These are phyloP conservation scores for Micropoecilia bifurca DNA, from an alignment of 2,797 vertebrate genomes.

Conservation along the genomic window DNA sequence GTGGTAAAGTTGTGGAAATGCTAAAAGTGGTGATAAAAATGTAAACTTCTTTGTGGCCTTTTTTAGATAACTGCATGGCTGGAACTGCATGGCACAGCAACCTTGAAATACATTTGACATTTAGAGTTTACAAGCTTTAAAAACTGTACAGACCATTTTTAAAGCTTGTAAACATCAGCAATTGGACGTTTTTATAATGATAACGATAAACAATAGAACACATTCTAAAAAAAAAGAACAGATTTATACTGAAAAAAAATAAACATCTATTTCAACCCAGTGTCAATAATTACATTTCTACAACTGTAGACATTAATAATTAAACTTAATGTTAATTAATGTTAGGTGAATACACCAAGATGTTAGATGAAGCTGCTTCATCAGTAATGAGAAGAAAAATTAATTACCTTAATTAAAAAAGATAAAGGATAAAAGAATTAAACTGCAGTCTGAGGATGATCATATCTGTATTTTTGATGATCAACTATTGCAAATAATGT, in stretches of 20 bases:
- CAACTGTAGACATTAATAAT: neutral
- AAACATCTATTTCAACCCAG: neutral
- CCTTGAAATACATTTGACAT: neutral
- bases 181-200: neutral
- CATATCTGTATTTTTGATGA: neutral
- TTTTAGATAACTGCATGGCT: neutral
- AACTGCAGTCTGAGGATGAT: too few species aligned
- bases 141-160: neutral
- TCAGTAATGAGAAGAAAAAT: too few species aligned
- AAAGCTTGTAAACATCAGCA: neutral
- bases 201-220: neutral
- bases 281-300: neutral
- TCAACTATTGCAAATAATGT: neutral
- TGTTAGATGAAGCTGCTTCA: too few species aligned
- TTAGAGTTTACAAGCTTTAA: too few species aligned
- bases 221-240: neutral
- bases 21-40: neutral
- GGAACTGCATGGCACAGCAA: neutral
- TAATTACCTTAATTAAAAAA: too few species aligned
- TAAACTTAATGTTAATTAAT: neutral
- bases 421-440: too few species aligned
- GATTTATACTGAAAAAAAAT: neutral
- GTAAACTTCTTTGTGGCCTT: neutral
- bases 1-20: neutral
- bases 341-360: too few species aligned